Evolutionary conservation across 1,140 invertebrate species (phyloP), one percentile per base, ranked within the genome.

Genomic region (Lordiphosa clarofinis): DNA sequence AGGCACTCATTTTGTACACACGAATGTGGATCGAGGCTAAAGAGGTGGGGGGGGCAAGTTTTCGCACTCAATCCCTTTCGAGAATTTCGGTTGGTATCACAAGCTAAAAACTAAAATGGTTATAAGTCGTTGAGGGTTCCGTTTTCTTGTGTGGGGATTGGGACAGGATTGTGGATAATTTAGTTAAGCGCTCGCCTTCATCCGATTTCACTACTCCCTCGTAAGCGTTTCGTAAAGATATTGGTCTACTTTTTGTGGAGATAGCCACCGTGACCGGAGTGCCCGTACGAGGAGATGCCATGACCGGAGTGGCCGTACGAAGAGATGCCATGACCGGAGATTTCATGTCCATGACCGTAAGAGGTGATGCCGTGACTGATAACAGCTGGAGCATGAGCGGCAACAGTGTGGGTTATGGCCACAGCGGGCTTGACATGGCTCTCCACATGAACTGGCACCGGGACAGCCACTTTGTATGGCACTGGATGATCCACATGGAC

Each of bases 391-490:
- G 65, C 66, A 8, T 46, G 53, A 24, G 64, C 21, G 40, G 70
- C 78, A 37, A 82, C 78, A 47, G 67, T 64, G 59, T 79, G 64
- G 60, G 60, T 62, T 44, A 75, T 66, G 12, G 71, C 55, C 37
- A 69, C 59, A 10, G 68, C 82, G 38, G 74, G 74, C 53, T 74
- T 66, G 1, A 84, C 82, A 37, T 88, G 87, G 62, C 72, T 87
- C 65, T 90, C 75, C 73, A 91, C 87, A 73, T 91, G 88, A 56
- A 91, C 89, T 38, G 91, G 90, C 70, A 90, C 92, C 56, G 91
- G 90, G 21, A 93, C 91, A 43, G 92, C 90, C 36, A 92, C 91
- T 67, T 92, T 92, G 13, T 92, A 91, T 59, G 90, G 91, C 7
- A 92, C 90, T 9, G 91, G 91, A 48, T 91, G 92, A 7, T 91